These are phyloP conservation scores for Vulpes lagopus DNA, from an alignment of 2,113 vertebrate genomes.

Conservation along the genomic window DNA sequence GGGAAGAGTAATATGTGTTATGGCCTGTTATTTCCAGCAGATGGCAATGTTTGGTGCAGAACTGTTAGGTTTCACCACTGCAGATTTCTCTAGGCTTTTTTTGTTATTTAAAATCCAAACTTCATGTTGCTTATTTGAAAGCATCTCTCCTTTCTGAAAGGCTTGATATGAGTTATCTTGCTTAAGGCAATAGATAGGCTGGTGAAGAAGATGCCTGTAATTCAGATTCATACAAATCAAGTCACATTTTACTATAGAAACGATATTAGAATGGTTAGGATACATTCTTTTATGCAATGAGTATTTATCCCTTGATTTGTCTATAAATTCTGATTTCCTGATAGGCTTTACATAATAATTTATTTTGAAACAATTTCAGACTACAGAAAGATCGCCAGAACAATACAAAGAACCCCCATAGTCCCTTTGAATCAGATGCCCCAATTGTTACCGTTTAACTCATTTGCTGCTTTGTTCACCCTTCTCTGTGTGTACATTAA, in stretches of 20 bases:
- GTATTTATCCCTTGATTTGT: slow-evolving; percentile 31
- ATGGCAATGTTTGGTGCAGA: slow-evolving; percentile 74
- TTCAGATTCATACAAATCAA: slow-evolving; percentile 55
- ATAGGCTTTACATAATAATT: background rate
- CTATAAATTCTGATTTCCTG: slow-evolving; percentile 57
- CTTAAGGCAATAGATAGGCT: background rate
- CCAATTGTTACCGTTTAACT: background rate
- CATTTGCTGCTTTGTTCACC: background rate
- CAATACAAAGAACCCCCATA: background rate
- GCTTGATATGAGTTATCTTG: background rate
- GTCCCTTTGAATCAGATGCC: background rate
- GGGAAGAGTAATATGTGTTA: background rate
- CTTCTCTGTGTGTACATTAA: slow-evolving; percentile 12
- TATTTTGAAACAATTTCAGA: slow-evolving; percentile 54
- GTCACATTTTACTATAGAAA: slow-evolving; percentile 9
- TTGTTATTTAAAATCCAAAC: slow-evolving; percentile 53
- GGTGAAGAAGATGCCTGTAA: slow-evolving; percentile 31
- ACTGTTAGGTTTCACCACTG: background rate
- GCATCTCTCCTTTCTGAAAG: background rate
- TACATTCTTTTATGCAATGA: background rate
- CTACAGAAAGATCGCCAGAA: background rate
- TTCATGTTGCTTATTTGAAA: slow-evolving; percentile 27
- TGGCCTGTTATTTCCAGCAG: slow-evolving; percentile 74
- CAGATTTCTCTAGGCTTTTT: background rate
- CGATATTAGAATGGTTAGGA: slow-evolving; percentile 17